phyloP scores from a whole-genome alignment of 2,888 invertebrate species.

The Drosophila silvestris region DNA sequence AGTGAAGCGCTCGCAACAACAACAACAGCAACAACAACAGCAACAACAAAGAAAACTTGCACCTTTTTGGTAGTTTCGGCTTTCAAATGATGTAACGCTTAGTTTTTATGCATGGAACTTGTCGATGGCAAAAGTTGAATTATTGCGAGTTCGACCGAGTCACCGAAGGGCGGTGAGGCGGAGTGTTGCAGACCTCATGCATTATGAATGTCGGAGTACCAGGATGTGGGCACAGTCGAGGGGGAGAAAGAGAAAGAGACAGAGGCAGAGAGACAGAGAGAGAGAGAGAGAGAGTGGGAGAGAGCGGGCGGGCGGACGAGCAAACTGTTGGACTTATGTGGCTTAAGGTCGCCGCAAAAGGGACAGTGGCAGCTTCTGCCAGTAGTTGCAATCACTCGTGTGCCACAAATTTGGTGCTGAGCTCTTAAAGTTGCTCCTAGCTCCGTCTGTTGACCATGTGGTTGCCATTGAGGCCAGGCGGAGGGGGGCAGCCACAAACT shows the following conservation, averaged over 20 bases:
- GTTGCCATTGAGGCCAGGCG: background rate
- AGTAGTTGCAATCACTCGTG: conserved; percentile 20
- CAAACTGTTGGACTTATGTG: conserved; percentile 66
- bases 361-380: conserved; percentile 8
- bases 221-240: conserved; percentile 2
- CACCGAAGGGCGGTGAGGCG: background rate
- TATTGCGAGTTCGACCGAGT: conserved; percentile 49
- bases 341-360: conserved; percentile 49
- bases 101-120: conserved; percentile 68
- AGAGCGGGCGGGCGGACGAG: conserved; percentile 33
- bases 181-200: conserved; percentile 39
- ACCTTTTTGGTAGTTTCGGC: conserved; percentile 51
- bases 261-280: background rate
- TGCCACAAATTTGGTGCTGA: conserved; percentile 54
- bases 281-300: background rate
- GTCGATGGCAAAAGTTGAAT: conserved; percentile 73
- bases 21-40: conserved; percentile 7
- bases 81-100: conserved; percentile 61
- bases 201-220: conserved; percentile 59
- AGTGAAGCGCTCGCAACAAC: conserved; percentile 29
- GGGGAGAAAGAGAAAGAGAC: background rate
- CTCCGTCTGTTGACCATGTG: background rate
- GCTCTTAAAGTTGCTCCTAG: conserved; percentile 33
- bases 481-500: conserved; percentile 11
- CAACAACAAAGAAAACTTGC: conserved; percentile 42